phyloP scores from a whole-genome alignment of 2,888 invertebrate species.

The Danaus chrysippus region DNA sequence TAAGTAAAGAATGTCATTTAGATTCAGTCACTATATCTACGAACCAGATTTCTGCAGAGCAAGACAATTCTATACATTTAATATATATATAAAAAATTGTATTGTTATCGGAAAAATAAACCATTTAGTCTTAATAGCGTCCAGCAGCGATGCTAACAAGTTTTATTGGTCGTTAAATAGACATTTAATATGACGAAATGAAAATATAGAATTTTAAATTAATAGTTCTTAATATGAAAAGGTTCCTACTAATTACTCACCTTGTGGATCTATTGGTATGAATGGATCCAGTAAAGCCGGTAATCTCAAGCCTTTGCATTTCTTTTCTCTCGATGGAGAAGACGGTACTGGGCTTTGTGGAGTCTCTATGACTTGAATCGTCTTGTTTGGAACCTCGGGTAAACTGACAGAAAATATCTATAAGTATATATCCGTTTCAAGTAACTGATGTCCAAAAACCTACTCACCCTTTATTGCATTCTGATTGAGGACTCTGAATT shows the following conservation, averaged over 20 bases:
- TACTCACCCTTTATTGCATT: slow-evolving; percentile 13
- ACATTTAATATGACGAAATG: not conserved
- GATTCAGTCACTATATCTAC: too few relatives aligned
- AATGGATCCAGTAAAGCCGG: slow-evolving; percentile 54
- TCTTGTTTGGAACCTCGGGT: slow-evolving; percentile 37
- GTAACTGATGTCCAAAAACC: not conserved
- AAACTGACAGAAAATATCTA: slow-evolving; percentile 12
- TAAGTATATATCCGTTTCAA: too few relatives aligned
- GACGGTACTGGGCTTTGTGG: slow-evolving; percentile 66
- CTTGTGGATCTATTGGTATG: slow-evolving; percentile 80
- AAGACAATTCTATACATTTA: too few relatives aligned
- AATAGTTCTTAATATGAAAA: too few relatives aligned
- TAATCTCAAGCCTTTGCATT: slow-evolving; percentile 45
- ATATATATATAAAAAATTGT: not conserved
- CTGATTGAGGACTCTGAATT: slow-evolving; percentile 36
- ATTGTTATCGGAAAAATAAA: not conserved
- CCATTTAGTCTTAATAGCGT: not conserved
- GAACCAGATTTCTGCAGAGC: too few relatives aligned
- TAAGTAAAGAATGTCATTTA: too few relatives aligned
- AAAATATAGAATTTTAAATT: not conserved
- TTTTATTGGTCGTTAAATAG: not conserved
- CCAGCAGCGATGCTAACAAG: slow-evolving; percentile 2
- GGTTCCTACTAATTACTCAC: slow-evolving; percentile 42
- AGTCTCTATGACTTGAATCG: slow-evolving; percentile 42
- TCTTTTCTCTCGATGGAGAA: slow-evolving; percentile 46